phyloP scores from a whole-genome alignment of 2,888 invertebrate species.

The Apamea crenata region DNA sequence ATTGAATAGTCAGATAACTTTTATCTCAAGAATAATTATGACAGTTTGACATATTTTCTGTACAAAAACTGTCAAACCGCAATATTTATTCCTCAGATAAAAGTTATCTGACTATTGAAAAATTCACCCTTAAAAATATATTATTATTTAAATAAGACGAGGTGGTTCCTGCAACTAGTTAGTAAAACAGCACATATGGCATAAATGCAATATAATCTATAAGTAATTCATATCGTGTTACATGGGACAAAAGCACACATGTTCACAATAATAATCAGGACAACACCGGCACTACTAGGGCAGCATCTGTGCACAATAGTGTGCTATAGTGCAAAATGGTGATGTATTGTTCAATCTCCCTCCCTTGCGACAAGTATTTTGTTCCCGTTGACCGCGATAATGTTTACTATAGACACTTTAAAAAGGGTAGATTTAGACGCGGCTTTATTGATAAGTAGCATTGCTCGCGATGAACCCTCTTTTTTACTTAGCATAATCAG shows the following conservation, averaged over 20 bases:
- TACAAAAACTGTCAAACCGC: too few relatives aligned
- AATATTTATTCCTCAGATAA: not conserved
- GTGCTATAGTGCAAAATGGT: conserved; percentile 71
- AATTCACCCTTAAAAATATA: not conserved
- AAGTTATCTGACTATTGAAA: not conserved
- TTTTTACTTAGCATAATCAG: not conserved
- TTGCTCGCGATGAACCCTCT: not conserved
- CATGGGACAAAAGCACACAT: conserved; percentile 68
- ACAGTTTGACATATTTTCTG: too few relatives aligned
- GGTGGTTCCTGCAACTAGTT: not conserved
- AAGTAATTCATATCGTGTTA: conserved; percentile 59
- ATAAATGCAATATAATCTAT: conserved; percentile 33
- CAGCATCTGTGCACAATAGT: conserved; percentile 83
- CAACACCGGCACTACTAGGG: conserved; percentile 70
- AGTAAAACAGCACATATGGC: conserved; percentile 49
- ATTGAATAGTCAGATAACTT: too few relatives aligned
- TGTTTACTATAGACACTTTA: conserved; percentile 31
- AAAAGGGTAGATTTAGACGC: conserved; percentile 32
- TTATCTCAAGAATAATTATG: too few relatives aligned
- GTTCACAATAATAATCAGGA: conserved; percentile 68
- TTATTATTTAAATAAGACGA: not conserved
- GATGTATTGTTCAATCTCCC: conserved; percentile 64
- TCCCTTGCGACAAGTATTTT: conserved; percentile 71
- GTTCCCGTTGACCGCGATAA: conserved; percentile 65
- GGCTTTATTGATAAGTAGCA: not conserved